A percentile compares a stretch with the other conserved stretches of the same genome.
These are phyloP conservation scores for Pholis gunnellus DNA, from an alignment of 2,113 vertebrate genomes.

Conservation along the genomic window DNA sequence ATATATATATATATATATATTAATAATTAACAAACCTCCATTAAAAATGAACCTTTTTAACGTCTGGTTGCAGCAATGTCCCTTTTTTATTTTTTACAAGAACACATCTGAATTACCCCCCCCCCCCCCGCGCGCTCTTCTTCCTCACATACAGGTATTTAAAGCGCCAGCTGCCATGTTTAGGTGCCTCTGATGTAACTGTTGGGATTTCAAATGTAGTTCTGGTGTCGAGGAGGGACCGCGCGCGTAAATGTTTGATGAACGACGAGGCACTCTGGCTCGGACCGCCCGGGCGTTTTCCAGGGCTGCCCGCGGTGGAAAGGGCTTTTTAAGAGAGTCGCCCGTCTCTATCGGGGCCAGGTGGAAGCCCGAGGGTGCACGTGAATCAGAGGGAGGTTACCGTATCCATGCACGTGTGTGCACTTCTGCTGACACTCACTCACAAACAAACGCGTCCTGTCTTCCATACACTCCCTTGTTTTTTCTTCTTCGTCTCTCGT, in stretches of 20 bases:
- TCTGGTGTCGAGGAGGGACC: constrained; percentile 64
- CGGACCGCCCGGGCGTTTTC: constrained; percentile 22
- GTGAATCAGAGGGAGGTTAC: constrained; percentile 56
- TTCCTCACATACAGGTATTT: constrained; percentile 54
- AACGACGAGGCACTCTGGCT: constrained; percentile 55
- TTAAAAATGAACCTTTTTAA: background rate
- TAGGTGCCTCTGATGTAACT: constrained; percentile 59
- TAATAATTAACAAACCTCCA: background rate
- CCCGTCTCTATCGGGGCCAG: constrained; percentile 51
- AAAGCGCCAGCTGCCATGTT: constrained; percentile 66
- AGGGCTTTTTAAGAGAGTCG: constrained; percentile 58
- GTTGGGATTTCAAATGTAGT: constrained; percentile 73
- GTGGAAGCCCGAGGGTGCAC: constrained; percentile 62
- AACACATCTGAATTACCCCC: constrained; percentile 26
- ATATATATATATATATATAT: background rate
- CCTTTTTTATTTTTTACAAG: background rate
- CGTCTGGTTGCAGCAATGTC: background rate
- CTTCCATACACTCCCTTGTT: constrained; percentile 18
- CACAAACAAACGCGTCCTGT: constrained; percentile 9
- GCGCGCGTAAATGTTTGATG: constrained; percentile 76
- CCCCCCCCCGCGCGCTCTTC: background rate
- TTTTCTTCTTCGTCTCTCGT: background rate
- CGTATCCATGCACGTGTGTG: constrained; percentile 24
- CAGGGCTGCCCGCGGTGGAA: constrained; percentile 51
- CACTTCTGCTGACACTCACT: constrained; percentile 1